phyloP scores from a whole-genome alignment of 2,113 vertebrate species.

The Colaptes auratus region DNA sequence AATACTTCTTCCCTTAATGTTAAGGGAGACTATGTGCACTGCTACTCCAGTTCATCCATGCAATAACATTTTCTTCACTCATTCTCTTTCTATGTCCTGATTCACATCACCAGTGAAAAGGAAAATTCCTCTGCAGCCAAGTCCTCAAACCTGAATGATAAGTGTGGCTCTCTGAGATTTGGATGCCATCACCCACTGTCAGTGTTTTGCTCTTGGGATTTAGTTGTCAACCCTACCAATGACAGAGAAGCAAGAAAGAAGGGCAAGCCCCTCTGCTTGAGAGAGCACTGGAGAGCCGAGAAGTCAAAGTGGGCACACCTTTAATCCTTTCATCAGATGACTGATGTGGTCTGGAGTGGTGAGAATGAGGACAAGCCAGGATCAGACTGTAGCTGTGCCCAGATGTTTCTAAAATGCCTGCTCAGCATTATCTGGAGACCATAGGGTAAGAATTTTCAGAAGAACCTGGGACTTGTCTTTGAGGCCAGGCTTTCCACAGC shows the following conservation, averaged over 20 bases:
- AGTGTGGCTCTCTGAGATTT: background rate
- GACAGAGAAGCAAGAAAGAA: background rate
- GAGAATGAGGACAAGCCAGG: background rate
- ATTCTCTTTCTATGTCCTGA: background rate
- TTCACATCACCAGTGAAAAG: background rate
- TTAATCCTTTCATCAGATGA: background rate
- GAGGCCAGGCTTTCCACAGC: background rate
- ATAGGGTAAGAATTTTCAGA: background rate
- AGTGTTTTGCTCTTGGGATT: background rate
- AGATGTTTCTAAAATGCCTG: background rate
- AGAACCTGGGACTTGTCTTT: background rate
- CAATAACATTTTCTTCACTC: background rate
- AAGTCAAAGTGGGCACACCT: too few species aligned
- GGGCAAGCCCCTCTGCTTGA: background rate
- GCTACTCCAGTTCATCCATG: background rate
- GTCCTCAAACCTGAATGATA: background rate
- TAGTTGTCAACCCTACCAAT: background rate
- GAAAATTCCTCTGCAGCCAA: background rate
- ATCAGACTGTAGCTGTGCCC: background rate
- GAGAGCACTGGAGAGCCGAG: background rate
- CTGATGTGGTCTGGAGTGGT: background rate
- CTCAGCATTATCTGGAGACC: background rate
- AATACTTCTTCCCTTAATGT: background rate
- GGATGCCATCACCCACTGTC: rapidly evolving
- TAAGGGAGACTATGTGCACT: background rate